Evolutionary conservation across 2,888 invertebrate genomes (phyloP), one percentile per base, ranked within the genome.

Genomic region (Leptinotarsa haldemani): DNA sequence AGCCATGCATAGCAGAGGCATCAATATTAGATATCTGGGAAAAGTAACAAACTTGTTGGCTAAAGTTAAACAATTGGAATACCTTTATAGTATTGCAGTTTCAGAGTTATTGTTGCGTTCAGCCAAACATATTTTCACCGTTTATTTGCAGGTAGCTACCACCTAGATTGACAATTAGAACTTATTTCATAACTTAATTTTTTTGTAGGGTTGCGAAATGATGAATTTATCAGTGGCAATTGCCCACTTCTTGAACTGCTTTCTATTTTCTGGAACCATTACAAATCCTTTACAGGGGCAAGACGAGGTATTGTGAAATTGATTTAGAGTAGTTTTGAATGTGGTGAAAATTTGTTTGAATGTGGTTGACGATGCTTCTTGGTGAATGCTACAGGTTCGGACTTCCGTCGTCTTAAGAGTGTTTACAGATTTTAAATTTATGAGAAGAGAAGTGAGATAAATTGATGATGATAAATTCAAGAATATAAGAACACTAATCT

Each of bases 21-120:
- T 99, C 84, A 99, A 99, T 89, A 94, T 99, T 80, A 92, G 99
- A 73, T 99, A 99, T 88, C 90, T 99, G 79, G 99, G 99, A 66
- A 95, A 96, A 89, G 93, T 99, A 64, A 94, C 95, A 64, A 91
- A 92, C 75, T 92, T 94, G 86, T 89, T 98, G 67, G 88, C 90
- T 1, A 93, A 94, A 85, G 93, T 95, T 83, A 92, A 94, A 73
- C 92, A 93, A 78, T 90, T 98, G 71, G 92, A 94, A 78, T 98
- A 98, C 88, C 90, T 97, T 75, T 93, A 97, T 90, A 93, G 94
- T 78, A 97, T 99, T 83, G 95, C 96, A 64, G 92, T 97, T 5
- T 92, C 92, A n/a, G 99, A 99, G 87, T 89, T 99, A 74, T 89
- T 99, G 70, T 90, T 95, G 76, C 91, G 99, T 58, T 93, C 96